These are phyloP conservation scores for Nymphalis polychloros DNA, from an alignment of 2,888 invertebrate species.

Conservation along the genomic window DNA sequence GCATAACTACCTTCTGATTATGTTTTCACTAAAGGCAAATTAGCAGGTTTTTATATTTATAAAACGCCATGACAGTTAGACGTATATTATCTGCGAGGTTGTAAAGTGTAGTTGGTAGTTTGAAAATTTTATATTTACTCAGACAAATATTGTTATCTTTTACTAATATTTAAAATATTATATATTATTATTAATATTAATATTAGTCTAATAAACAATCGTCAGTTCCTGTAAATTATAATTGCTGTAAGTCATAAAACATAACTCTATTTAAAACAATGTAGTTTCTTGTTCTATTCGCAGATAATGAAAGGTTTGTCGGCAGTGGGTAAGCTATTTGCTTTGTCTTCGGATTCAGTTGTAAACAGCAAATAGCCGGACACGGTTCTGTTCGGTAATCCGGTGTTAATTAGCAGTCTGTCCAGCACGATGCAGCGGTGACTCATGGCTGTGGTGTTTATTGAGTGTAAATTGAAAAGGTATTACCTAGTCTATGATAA, in stretches of 20 bases:
- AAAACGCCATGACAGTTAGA: too few species aligned
- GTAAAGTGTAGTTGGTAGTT: too few species aligned
- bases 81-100: too few species aligned
- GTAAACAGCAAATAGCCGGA: slow-evolving; percentile 73
- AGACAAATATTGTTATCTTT: too few species aligned
- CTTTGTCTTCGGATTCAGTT: slow-evolving; percentile 72
- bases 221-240: background rate
- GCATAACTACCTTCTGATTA: too few species aligned
- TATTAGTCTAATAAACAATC: too few species aligned
- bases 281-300: slow-evolving; percentile 35
- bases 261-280: slow-evolving; percentile 11
- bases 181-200: too few species aligned
- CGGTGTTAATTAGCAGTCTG: slow-evolving; percentile 77
- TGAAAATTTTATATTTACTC: too few species aligned
- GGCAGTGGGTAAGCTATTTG: slow-evolving; percentile 68
- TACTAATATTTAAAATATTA: too few species aligned
- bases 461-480: slow-evolving; percentile 19
- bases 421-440: slow-evolving; percentile 50
- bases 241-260: background rate
- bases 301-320: slow-evolving; percentile 59
- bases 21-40: too few species aligned
- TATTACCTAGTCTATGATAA: background rate
- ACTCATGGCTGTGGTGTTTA: slow-evolving; percentile 48
- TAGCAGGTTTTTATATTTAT: too few species aligned
- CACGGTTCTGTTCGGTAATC: slow-evolving; percentile 73